Conservation (phyloP, 53 echinoderm and acorn worm genomes). For the Antedon mediterranea region DNA sequence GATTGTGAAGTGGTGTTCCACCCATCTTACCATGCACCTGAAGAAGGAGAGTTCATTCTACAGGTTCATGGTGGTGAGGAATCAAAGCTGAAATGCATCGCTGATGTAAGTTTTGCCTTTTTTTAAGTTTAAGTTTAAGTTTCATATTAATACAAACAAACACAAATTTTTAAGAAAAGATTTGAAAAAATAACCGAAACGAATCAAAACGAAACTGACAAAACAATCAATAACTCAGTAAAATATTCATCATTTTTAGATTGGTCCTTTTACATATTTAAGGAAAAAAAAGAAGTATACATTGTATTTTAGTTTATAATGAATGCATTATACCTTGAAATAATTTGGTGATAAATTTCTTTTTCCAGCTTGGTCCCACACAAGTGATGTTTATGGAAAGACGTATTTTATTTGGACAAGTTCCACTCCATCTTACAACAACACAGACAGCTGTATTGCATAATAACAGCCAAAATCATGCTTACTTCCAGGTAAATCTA, state of each 20-base stretch:
- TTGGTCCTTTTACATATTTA: too few relatives aligned
- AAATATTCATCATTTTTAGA: too few relatives aligned
- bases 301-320: too few relatives aligned
- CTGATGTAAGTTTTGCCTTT: constrained; percentile 60
- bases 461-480: constrained; percentile 91
- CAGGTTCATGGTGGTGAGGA: constrained; percentile 89
- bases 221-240: too few relatives aligned
- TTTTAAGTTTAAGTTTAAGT: too few relatives aligned
- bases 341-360: not conserved
- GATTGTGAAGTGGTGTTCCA: constrained; percentile 96
- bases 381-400: constrained; percentile 98
- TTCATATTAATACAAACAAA: too few relatives aligned
- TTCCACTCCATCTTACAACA: constrained; percentile 88
- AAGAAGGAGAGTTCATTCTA: constrained; percentile 74
- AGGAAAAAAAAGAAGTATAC: too few relatives aligned
- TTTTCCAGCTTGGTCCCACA: constrained; percentile 62
- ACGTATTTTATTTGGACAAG: constrained; percentile 86
- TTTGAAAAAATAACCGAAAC: too few relatives aligned
- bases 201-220: too few relatives aligned
- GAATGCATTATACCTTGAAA: too few relatives aligned
- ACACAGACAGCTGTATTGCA: constrained; percentile 84
- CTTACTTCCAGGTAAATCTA: constrained; percentile 79
- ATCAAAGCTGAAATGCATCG: constrained; percentile 47
- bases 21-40: constrained; percentile 93
- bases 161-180: too few relatives aligned